Evolutionary conservation across 2,797 vertebrate genomes (phyloP).

Genomic region (Acipenser ruthenus): DNA sequence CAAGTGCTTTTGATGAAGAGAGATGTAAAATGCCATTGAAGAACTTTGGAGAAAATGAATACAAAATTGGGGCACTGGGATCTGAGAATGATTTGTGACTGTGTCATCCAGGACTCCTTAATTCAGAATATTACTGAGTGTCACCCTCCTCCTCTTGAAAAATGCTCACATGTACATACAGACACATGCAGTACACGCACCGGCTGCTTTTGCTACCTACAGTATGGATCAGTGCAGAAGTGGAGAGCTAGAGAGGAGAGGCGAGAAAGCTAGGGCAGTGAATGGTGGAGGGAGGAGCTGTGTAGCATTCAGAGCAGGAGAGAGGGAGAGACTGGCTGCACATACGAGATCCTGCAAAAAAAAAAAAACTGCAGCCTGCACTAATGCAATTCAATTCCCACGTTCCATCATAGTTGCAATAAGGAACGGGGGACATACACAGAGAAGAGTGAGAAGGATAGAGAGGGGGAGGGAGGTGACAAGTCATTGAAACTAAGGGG

Average conservation of each 20-base stretch:
- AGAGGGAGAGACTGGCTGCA: constrained; percentile 24
- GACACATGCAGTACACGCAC: constrained; percentile 36
- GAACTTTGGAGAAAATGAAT: no score
- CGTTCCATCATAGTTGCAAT: constrained; percentile 26
- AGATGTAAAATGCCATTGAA: no score
- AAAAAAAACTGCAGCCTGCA: constrained; percentile 27
- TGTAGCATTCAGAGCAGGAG: constrained; percentile 30
- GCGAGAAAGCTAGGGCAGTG: constrained; percentile 30
- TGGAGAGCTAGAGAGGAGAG: background rate
- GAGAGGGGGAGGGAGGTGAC: constrained; percentile 7
- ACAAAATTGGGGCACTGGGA: no score
- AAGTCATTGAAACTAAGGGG: background rate
- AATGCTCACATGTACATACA: constrained; percentile 35
- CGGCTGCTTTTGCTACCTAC: constrained; percentile 7
- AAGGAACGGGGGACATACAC: constrained; percentile 3
- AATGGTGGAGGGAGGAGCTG: constrained; percentile 51
- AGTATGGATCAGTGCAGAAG: background rate
- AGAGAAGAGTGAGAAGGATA: constrained; percentile 8
- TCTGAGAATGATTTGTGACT: background rate
- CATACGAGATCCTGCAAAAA: constrained; percentile 14
- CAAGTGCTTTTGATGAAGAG: constrained; percentile 34
- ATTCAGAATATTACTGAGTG: constrained; percentile 33
- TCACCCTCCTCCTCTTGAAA: constrained; percentile 39
- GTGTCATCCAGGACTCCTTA: constrained; percentile 48
- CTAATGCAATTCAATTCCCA: constrained; percentile 39